Base-by-base conservation (phyloP, 2,888 invertebrate genomes). In the Mythimna albipuncta region DNA sequence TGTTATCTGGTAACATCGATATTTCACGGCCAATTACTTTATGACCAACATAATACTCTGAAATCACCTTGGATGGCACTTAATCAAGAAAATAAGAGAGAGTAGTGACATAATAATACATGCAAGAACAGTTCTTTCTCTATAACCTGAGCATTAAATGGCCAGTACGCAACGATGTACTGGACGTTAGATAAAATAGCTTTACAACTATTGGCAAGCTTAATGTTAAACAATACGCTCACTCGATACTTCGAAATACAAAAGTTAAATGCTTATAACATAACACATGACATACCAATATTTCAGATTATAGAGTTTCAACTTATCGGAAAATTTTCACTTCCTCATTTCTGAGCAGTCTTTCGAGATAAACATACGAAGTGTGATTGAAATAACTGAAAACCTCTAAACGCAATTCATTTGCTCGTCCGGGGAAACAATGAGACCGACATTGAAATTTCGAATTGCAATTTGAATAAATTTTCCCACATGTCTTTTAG, bases 331-430 rank as follows among this genome's bases (percentile, higher is more conserved):
- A 77, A 70, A 66, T 68, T 57, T 75, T 55, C 47, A 58, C 52
- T 68, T 75, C 74, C 75, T 72, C 72, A 74, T 73, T 77, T 75
- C 76, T 81, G 82, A 83, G 83, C 89, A 89, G 89, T 88, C 88
- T 87, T 88, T 85, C 83, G 54, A 79, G 73, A 82, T 76, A 26
- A 26, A 1, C 26, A 83, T 76, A 79, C 78, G 81, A 21, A 4
- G 61, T 21, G 21, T 21, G 2, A 41, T 41, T 61, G 61, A 21
- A 61, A 61, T 61, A 61, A 41, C 61, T 61, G 21, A 21, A 41
- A 16, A 21, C n/a, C 2, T 41, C 4, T 19, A 26, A 26, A 26
- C 26, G 26, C 19, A 38, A 59, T 6, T 11, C 38, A 10, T 19
- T 35, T 19, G 35, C 2, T n/a, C 19, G n/a, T 26, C 19, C 2